These are phyloP conservation scores for Gavia stellata DNA, from an alignment of 2,113 vertebrate genomes.

Conservation along the genomic window DNA sequence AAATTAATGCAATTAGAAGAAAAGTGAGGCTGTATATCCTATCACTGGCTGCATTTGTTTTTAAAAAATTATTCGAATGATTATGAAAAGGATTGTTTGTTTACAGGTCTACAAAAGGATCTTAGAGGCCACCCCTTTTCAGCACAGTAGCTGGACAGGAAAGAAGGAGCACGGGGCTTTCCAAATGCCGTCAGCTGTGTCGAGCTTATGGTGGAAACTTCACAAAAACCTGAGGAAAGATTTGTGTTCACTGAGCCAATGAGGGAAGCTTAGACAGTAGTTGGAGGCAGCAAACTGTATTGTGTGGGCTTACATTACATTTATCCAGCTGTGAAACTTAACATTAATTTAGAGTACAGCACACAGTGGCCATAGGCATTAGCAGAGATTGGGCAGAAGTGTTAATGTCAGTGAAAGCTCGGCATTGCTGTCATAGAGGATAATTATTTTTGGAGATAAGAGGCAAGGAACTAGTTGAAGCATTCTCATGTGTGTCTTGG, in stretches of 20 bases:
- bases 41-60: conserved; percentile 43
- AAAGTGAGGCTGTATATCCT: not conserved
- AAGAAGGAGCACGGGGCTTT: conserved; percentile 20
- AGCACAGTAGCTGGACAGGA: conserved; percentile 44
- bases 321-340: not conserved
- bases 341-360: not conserved
- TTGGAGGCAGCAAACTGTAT: not conserved
- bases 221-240: not conserved
- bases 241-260: not conserved
- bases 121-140: conserved; percentile 30
- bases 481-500: not conserved
- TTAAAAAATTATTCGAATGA: not conserved
- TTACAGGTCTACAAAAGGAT: conserved; percentile 41
- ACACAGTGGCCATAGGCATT: not conserved
- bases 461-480: not conserved
- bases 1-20: conserved; percentile 17
- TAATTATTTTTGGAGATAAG: not conserved
- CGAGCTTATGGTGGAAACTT: not conserved
- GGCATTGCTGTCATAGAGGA: not conserved
- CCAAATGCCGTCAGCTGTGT: conserved; percentile 19
- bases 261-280: not conserved
- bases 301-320: not conserved
- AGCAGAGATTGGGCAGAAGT: not conserved
- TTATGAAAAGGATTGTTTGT: conserved; percentile 53
- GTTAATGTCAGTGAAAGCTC: not conserved